A percentile compares a stretch with the other conserved stretches of the same genome.
phyloP scores from a whole-genome alignment of 2,888 invertebrate species.

The Eudasyphora cyanicolor region DNA sequence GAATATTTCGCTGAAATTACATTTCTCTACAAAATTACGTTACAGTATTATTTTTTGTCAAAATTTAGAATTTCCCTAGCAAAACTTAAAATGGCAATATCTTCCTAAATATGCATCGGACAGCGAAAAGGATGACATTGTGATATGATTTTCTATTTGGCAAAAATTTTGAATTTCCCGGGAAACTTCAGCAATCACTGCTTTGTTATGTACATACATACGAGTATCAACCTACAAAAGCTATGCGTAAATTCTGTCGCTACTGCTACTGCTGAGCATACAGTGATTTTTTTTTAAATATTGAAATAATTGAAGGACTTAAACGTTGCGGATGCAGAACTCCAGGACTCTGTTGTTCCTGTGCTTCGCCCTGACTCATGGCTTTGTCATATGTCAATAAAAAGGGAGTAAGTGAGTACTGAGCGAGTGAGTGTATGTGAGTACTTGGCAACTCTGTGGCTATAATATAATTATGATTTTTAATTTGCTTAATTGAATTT shows the following conservation, averaged over 20 bases:
- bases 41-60: too few species aligned
- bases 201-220: neutral
- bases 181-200: neutral
- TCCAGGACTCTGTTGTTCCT: neutral
- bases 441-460: slow-evolving; percentile 29
- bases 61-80: too few species aligned
- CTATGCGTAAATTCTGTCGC: too few species aligned
- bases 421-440: neutral
- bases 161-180: too few species aligned
- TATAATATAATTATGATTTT: slow-evolving; percentile 63
- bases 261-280: too few species aligned
- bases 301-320: slow-evolving; percentile 9
- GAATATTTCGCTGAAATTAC: too few species aligned
- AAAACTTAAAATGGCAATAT: too few species aligned
- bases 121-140: too few species aligned
- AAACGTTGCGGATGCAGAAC: neutral
- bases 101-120: too few species aligned
- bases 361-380: slow-evolving; percentile 28
- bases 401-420: neutral
- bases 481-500: slow-evolving; percentile 66
- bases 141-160: too few species aligned
- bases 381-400: slow-evolving; percentile 2
- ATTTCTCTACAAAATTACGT: too few species aligned
- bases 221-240: too few species aligned
- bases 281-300: neutral